These are phyloP conservation scores for Alitta virens DNA, from an alignment of 2,888 invertebrate species.

Conservation along the genomic window DNA sequence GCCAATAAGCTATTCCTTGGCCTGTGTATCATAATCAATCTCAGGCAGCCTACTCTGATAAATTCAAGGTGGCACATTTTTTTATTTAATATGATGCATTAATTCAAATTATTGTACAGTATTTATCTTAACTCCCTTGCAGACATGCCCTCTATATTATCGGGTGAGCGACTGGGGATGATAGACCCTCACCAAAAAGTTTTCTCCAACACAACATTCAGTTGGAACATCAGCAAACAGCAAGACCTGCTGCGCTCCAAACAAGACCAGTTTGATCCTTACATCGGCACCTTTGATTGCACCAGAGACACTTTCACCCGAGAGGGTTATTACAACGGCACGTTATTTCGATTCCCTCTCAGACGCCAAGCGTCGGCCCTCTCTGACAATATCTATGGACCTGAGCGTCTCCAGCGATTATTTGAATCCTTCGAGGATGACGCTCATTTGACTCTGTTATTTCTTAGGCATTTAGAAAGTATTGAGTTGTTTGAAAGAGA, in stretches of 20 bases:
- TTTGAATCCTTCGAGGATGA: conserved; percentile 36
- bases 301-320: conserved; percentile 20
- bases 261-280: conserved; percentile 32
- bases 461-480: conserved; percentile 40
- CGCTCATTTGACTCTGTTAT: conserved; percentile 40
- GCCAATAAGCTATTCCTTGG: too few species aligned
- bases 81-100: too few species aligned
- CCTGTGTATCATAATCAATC: too few species aligned
- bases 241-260: conserved; percentile 13
- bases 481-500: conserved; percentile 35
- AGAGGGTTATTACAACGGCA: conserved; percentile 37
- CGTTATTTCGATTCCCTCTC: conserved; percentile 49
- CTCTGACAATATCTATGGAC: conserved; percentile 25
- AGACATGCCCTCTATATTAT: conserved; percentile 38
- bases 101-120: too few species aligned
- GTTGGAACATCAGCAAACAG: conserved; percentile 23
- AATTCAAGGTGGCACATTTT: too few species aligned
- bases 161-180: conserved; percentile 41
- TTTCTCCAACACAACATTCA: conserved; percentile 27
- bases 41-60: too few species aligned
- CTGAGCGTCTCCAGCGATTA: conserved; percentile 25
- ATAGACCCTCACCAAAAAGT: conserved; percentile 41
- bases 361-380: conserved; percentile 27
- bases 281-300: conserved; percentile 35
- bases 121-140: neutral